phyloP scores from a whole-genome alignment of 2,888 invertebrate genomes.

The Megalurothrips usitatus region DNA sequence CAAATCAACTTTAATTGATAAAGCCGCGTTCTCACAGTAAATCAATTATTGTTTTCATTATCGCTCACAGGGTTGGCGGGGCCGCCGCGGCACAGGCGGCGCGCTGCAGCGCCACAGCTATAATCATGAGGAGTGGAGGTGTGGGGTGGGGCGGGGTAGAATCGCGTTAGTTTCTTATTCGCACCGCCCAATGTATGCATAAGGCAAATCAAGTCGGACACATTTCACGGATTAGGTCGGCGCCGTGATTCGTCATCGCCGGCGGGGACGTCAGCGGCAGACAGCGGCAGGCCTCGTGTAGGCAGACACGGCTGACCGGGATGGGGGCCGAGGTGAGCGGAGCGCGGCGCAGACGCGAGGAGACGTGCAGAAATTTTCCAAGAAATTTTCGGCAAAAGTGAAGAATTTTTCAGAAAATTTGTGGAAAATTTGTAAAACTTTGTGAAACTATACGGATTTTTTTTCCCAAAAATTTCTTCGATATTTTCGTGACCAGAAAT shows the following conservation, averaged over 20 bases:
- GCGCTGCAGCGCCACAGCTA: background rate
- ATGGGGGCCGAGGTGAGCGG: background rate
- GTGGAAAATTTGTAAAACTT: too few species aligned
- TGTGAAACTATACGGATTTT: too few species aligned
- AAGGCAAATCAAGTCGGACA: slow-evolving; percentile 19
- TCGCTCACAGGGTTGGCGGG: background rate
- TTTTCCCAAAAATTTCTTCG: too few species aligned
- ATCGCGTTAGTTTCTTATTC: slow-evolving; percentile 14
- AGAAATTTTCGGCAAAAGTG: too few species aligned
- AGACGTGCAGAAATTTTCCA: too few species aligned
- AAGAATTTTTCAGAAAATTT: too few species aligned
- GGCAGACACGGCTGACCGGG: background rate
- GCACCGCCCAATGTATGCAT: background rate
- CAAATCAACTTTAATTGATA: slow-evolving; percentile 21
- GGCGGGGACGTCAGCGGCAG: background rate
- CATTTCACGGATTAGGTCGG: slow-evolving; percentile 3
- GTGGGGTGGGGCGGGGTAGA: too few species aligned
- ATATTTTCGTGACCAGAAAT: too few species aligned
- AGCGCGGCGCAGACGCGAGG: too few species aligned
- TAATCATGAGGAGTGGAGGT: background rate
- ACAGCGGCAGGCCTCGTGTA: background rate
- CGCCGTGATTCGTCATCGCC: slow-evolving; percentile 4
- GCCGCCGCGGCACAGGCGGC: background rate
- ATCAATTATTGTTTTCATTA: slow-evolving; percentile 25
- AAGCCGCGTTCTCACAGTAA: slow-evolving; percentile 7